These are phyloP conservation scores for Trochalopteron elliotii DNA, from an alignment of 2,113 vertebrate genomes.

Conservation along the genomic window DNA sequence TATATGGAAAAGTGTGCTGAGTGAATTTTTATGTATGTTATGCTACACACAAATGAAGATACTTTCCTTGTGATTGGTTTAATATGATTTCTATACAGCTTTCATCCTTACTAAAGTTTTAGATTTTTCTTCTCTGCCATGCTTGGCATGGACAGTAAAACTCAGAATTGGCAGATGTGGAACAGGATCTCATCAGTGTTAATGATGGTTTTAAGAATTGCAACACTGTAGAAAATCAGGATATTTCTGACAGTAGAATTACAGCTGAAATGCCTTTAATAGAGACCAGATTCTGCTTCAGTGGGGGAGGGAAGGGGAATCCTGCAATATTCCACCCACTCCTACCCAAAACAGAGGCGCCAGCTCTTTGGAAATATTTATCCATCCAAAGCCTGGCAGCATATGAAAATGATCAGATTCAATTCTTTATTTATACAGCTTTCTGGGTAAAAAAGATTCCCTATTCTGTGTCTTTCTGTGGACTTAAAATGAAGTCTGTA, in stretches of 20 bases:
- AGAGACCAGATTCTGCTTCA: constrained; percentile 68
- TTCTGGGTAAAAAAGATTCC: not conserved
- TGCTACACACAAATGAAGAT: not conserved
- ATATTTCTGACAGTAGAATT: constrained; percentile 43
- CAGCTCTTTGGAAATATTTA: constrained; percentile 69
- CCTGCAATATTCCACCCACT: constrained; percentile 45
- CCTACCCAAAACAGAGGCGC: constrained; percentile 56
- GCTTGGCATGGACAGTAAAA: not conserved
- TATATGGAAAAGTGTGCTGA: not conserved
- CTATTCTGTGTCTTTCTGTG: not conserved
- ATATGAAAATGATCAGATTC: constrained; percentile 72
- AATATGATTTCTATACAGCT: not conserved
- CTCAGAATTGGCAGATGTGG: not conserved
- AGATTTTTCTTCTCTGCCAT: not conserved
- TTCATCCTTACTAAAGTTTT: not conserved
- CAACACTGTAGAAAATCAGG: not conserved
- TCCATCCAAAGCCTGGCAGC: constrained; percentile 70
- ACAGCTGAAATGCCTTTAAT: constrained; percentile 62
- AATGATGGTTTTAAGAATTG: constrained; percentile 29
- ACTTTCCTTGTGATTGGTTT: not conserved
- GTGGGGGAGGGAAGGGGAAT: constrained; percentile 33
- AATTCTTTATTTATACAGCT: constrained; percentile 49
- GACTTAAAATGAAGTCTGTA: not conserved
- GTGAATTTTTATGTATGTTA: not conserved
- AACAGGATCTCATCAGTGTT: constrained; percentile 2